Conservation (phyloP, 2,797 vertebrate genomes). For the Pangasius sanitwongsei region DNA sequence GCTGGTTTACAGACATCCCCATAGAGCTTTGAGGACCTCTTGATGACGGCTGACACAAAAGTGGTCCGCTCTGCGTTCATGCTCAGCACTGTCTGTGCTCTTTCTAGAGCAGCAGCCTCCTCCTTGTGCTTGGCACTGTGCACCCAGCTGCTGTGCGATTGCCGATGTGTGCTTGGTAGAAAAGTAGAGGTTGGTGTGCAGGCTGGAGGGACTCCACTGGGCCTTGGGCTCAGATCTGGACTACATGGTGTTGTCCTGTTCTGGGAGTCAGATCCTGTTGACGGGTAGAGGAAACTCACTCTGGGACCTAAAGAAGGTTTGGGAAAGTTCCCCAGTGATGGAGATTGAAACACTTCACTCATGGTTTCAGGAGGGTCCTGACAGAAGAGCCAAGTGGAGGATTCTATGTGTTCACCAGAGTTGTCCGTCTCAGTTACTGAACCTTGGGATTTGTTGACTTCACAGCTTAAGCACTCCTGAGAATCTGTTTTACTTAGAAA, state of each 20-base stretch:
- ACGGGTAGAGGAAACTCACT: conserved; percentile 55
- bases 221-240: conserved; percentile 38
- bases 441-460: background rate
- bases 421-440: conserved; percentile 9
- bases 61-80: conserved; percentile 49
- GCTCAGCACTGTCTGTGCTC: conserved; percentile 23
- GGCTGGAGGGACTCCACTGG: conserved; percentile 37
- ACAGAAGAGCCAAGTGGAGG: conserved; percentile 40
- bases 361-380: conserved; percentile 50
- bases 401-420: conserved; percentile 1
- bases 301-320: conserved; percentile 28
- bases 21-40: conserved; percentile 57
- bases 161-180: conserved; percentile 19
- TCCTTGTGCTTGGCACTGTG: conserved; percentile 52
- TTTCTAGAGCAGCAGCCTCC: conserved; percentile 42
- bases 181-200: conserved; percentile 14
- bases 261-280: conserved; percentile 19
- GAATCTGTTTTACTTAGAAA: background rate
- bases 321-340: conserved; percentile 27
- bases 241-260: conserved; percentile 8
- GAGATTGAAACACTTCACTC: conserved; percentile 44
- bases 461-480: conserved; percentile 26
- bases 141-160: conserved; percentile 37
- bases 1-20: conserved; percentile 47
- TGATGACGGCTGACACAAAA: conserved; percentile 60